Percentiles rank a stretch among this genome's conserved stretches.
phyloP scores from a whole-genome alignment of 2,888 invertebrate species.

The Drosophila nigricruria region DNA sequence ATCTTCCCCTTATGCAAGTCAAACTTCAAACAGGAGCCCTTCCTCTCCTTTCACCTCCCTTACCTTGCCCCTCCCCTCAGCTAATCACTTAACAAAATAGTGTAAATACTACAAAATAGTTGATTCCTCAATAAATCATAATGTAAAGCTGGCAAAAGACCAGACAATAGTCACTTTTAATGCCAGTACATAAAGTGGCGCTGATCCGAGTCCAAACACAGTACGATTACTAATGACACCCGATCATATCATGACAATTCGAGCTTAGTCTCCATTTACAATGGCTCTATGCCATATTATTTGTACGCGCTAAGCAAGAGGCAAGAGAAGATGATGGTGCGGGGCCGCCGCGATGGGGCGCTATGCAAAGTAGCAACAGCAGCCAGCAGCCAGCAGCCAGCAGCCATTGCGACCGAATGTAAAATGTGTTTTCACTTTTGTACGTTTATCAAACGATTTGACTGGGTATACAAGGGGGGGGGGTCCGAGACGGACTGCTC shows the following conservation, averaged over 20 bases:
- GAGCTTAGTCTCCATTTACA: constrained; percentile 52
- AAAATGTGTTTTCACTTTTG: constrained; percentile 77
- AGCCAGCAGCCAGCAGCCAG: constrained; percentile 3
- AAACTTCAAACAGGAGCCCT: neutral
- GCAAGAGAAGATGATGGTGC: neutral
- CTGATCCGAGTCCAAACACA: constrained; percentile 22
- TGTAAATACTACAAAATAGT: neutral
- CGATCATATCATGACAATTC: constrained; percentile 63
- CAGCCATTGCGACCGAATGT: constrained; percentile 52
- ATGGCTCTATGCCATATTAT: constrained; percentile 31
- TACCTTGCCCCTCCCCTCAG: neutral
- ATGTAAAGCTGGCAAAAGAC: constrained; percentile 23
- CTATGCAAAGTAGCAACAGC: constrained; percentile 58
- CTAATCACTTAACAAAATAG: neutral
- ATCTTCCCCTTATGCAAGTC: too few species aligned
- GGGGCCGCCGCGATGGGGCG: neutral
- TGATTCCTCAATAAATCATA: constrained; percentile 21
- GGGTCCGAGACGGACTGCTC: neutral
- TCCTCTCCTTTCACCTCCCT: neutral
- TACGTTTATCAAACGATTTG: constrained; percentile 67
- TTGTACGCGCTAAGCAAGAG: neutral
- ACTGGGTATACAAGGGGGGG: neutral
- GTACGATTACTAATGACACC: constrained; percentile 56
- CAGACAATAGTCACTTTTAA: constrained; percentile 23
- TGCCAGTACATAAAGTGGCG: constrained; percentile 9